These are phyloP conservation scores for Mythimna loreyi DNA, from an alignment of 2,888 invertebrate genomes.

Conservation along the genomic window DNA sequence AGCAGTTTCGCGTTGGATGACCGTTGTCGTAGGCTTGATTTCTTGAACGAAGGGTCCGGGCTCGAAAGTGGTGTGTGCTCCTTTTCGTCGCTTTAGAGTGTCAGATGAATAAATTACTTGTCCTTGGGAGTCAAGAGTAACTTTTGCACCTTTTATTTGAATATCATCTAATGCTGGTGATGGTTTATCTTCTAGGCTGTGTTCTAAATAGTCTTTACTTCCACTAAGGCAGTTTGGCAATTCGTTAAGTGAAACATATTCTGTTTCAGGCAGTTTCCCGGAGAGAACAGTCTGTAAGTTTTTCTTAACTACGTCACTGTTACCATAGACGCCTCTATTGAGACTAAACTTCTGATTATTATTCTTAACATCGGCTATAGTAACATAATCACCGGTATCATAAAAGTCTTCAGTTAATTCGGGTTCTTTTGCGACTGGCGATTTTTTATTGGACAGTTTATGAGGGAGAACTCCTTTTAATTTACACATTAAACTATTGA, in stretches of 20 bases:
- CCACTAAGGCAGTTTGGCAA: conserved; percentile 91
- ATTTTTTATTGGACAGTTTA: conserved; percentile 88
- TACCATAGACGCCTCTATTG: conserved; percentile 90
- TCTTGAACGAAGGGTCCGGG: conserved; percentile 96
- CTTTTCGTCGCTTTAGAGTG: conserved; percentile 94
- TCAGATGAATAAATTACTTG: conserved; percentile 97
- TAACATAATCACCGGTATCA: conserved; percentile 96
- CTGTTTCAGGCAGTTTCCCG: conserved; percentile 92
- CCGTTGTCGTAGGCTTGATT: conserved; percentile 82
- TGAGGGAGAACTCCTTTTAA: conserved; percentile 92
- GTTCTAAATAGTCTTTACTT: conserved; percentile 85
- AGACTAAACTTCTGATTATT: conserved; percentile 92
- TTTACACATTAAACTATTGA: conserved; percentile 94
- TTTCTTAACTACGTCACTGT: conserved; percentile 93
- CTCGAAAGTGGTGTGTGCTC: conserved; percentile 96
- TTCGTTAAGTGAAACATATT: conserved; percentile 96
- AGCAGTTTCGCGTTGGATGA: conserved; percentile 84
- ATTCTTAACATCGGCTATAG: conserved; percentile 95
- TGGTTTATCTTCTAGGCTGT: conserved; percentile 77
- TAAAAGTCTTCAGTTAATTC: conserved; percentile 86
- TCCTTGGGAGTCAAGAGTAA: conserved; percentile 96
- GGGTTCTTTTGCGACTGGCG: conserved; percentile 85
- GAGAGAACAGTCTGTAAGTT: conserved; percentile 91
- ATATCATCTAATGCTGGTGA: conserved; percentile 81
- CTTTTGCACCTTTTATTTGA: conserved; percentile 93